phyloP scores from a whole-genome alignment of 2,888 invertebrate species.

The Leptura quadrifasciata region DNA sequence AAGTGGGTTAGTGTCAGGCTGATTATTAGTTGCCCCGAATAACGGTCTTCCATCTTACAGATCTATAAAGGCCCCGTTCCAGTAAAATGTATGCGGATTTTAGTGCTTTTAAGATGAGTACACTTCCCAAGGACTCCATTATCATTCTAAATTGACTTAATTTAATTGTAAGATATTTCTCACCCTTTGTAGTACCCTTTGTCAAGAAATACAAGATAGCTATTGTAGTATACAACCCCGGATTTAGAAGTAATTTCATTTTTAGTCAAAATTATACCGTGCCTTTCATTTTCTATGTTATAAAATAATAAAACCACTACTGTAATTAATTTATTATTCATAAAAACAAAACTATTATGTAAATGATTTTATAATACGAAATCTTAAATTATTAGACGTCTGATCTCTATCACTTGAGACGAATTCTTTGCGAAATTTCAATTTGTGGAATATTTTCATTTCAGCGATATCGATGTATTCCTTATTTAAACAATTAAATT shows the following conservation, averaged over 20 bases:
- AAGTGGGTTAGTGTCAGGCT: not conserved
- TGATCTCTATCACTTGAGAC: no score
- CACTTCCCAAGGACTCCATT: slow-evolving; percentile 17
- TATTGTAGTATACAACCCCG: not conserved
- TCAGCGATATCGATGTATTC: no score
- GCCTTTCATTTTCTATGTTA: not conserved
- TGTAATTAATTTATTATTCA: no score
- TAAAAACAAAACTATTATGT: no score
- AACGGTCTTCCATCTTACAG: not conserved
- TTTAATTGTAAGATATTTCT: slow-evolving; percentile 2
- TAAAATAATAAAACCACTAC: not conserved
- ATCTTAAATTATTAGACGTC: no score
- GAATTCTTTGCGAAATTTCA: no score
- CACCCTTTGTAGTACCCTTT: not conserved
- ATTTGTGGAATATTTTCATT: no score
- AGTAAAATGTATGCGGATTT: slow-evolving; percentile 5
- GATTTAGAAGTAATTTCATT: not conserved
- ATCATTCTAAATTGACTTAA: slow-evolving; percentile 19
- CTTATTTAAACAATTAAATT: no score
- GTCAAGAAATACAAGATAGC: not conserved
- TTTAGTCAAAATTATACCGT: not conserved
- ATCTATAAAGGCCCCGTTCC: not conserved
- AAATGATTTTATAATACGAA: no score
- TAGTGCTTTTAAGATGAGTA: slow-evolving; percentile 17
- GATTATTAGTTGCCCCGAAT: not conserved